phyloP scores from a whole-genome alignment of 2,113 vertebrate species.

The Spea multiplicata region DNA sequence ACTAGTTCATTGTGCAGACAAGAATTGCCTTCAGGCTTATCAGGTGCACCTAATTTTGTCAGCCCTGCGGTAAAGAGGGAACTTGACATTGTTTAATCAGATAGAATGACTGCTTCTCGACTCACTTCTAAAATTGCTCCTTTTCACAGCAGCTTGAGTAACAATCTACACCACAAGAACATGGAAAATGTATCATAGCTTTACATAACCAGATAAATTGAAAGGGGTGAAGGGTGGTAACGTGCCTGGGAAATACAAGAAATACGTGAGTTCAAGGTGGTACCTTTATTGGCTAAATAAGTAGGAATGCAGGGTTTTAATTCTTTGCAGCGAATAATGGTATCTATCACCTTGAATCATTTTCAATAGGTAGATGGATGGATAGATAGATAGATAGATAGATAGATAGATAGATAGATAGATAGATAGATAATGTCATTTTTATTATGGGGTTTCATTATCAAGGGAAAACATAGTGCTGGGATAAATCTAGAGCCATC shows the following conservation, averaged over 20 bases:
- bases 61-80: conserved; percentile 23
- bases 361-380: too few relatives aligned
- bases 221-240: too few relatives aligned
- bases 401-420: conserved; percentile 1
- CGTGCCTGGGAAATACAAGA: too few relatives aligned
- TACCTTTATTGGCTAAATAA: too few relatives aligned
- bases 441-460: too few relatives aligned
- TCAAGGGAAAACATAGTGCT: too few relatives aligned
- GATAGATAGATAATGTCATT: too few relatives aligned
- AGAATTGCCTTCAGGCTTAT: conserved; percentile 31
- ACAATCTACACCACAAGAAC: background rate
- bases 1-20: conserved; percentile 12
- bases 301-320: too few relatives aligned
- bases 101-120: background rate
- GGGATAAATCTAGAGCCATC: too few relatives aligned
- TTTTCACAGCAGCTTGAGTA: conserved; percentile 10
- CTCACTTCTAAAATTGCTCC: conserved; percentile 18
- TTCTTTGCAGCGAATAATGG: too few relatives aligned
- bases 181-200: background rate
- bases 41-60: conserved; percentile 20
- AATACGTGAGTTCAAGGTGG: too few relatives aligned
- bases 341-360: too few relatives aligned
- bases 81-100: conserved; percentile 19
- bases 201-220: background rate
- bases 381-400: background rate